Evolutionary conservation across 2,888 invertebrate genomes (phyloP), one percentile per base, ranked within the genome.

Genomic region (Tetragonisca angustula): DNA sequence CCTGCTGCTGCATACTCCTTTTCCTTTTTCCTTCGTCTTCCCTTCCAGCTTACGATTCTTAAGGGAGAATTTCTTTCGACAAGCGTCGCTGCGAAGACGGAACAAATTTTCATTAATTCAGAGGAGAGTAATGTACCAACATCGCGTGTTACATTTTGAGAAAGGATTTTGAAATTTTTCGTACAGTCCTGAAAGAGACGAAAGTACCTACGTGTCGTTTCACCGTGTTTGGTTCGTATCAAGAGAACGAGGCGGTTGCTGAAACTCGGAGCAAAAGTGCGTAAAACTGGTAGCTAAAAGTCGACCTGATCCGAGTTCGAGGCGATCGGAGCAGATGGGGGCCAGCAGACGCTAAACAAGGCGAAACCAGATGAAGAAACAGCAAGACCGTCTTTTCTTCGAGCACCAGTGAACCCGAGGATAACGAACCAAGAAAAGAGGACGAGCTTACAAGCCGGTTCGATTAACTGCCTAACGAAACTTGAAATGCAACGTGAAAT

Each of bases 301-400:
- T 62, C 56, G 69, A 49, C 43, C 52, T 62, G 61, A 61, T 64
- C 52, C 79, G 54, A 74, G 32, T 32, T 32, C 32, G 17, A 36
- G 36, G 36, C 61, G 21, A 32, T 62, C 32, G 56, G 65, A 67
- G 68, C 81, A 77, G 64, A 82, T 77, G 79, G 79, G 32, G 59
- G 59, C 67, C 72, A 64, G 70, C 65, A 49, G 61, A 6, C 61
- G 32, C 36, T 54, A 36, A 64, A 65, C 49, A 43, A 64, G 70
- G 62, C 59, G 67, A 74, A 56, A 56, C 64, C 17, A 69, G n/a
- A 64, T n/a, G 71, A 77, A 54, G 36, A 19, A 54, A 77, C 27
- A 56, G 6, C 3, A 15, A 68, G 49, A 24, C 43, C 59, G 32
- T 32, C 21, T 64, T 43, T 43, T 64, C 21, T 43, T 67, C 21